A percentile compares a stretch with the other conserved stretches of the same genome.
These are phyloP conservation scores for Villa cingulata DNA, from an alignment of 2,888 invertebrate species.

Conservation along the genomic window DNA sequence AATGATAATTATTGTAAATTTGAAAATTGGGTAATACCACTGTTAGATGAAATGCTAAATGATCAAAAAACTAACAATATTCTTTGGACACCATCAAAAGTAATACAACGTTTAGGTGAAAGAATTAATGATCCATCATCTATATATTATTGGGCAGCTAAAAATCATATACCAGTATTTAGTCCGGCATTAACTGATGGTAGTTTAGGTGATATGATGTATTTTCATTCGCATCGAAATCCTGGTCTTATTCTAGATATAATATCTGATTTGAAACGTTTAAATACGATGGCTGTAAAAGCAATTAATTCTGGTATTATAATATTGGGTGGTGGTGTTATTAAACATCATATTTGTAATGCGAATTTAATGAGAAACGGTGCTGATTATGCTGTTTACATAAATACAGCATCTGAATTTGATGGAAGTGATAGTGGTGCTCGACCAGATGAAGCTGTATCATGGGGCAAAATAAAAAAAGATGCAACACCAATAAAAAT, in stretches of 20 bases:
- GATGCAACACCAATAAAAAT: constrained; percentile 83
- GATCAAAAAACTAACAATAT: constrained; percentile 65
- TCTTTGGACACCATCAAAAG: constrained; percentile 85
- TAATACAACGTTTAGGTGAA: constrained; percentile 69
- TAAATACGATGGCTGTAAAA: constrained; percentile 90
- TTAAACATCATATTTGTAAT: constrained; percentile 99
- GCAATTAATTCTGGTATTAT: constrained; percentile 91
- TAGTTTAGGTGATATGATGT: constrained; percentile 97
- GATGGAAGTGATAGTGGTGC: constrained; percentile 98
- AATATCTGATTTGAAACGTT: constrained; percentile 71
- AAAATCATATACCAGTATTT: constrained; percentile 93
- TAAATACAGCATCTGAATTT: constrained; percentile 92
- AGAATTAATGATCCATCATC: constrained; percentile 82
- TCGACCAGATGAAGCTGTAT: constrained; percentile 93
- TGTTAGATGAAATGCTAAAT: constrained; percentile 75
- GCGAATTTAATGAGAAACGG: constrained; percentile 99
- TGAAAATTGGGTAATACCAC: constrained; percentile 90
- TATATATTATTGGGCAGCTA: constrained; percentile 94
- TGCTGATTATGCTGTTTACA: constrained; percentile 85
- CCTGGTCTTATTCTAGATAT: constrained; percentile 91
- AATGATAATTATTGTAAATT: constrained; percentile 97
- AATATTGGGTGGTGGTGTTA: constrained; percentile 86
- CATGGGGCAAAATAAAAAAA: constrained; percentile 94
- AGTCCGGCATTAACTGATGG: constrained; percentile 98
- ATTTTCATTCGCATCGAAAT: constrained; percentile 87